Percentiles rank a stretch among this genome's conserved stretches.
Conservation (phyloP, 2,113 vertebrate genomes). For the Pituophis catenifer region DNA sequence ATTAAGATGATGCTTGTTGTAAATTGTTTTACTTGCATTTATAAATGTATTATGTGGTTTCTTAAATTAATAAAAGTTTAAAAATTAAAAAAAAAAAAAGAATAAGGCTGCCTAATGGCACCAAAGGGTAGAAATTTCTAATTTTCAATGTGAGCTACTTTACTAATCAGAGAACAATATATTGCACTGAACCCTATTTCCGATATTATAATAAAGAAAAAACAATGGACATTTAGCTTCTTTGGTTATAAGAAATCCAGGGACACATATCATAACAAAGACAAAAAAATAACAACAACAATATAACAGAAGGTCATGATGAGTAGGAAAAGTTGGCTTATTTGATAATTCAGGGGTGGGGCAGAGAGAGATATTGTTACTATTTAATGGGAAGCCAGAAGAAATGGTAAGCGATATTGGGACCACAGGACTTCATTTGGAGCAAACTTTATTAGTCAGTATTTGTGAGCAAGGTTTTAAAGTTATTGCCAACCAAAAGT, state of each 20-base stretch:
- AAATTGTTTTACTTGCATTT: too few relatives aligned
- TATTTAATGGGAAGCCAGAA: background rate
- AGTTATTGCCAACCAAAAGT: background rate
- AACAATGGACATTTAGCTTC: background rate
- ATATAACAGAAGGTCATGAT: background rate
- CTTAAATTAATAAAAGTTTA: too few relatives aligned
- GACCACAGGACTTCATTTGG: background rate
- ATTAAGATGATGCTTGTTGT: too few relatives aligned
- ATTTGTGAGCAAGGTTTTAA: background rate
- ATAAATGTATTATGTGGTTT: too few relatives aligned
- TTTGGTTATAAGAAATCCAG: background rate
- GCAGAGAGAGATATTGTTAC: background rate
- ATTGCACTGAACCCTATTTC: background rate
- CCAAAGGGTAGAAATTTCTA: background rate
- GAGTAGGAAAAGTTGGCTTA: background rate
- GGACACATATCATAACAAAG: background rate
- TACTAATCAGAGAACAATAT: background rate
- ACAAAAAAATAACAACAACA: background rate
- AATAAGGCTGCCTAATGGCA: background rate
- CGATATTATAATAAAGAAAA: background rate
- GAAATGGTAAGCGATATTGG: background rate
- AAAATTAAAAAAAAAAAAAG: background rate
- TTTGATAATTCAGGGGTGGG: background rate
- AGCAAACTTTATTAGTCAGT: background rate
- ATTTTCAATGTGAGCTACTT: background rate